Evolutionary conservation across 2,888 invertebrate species (phyloP), one percentile per base, ranked within the genome.

Genomic region (Gnatocerus cornutus): DNA sequence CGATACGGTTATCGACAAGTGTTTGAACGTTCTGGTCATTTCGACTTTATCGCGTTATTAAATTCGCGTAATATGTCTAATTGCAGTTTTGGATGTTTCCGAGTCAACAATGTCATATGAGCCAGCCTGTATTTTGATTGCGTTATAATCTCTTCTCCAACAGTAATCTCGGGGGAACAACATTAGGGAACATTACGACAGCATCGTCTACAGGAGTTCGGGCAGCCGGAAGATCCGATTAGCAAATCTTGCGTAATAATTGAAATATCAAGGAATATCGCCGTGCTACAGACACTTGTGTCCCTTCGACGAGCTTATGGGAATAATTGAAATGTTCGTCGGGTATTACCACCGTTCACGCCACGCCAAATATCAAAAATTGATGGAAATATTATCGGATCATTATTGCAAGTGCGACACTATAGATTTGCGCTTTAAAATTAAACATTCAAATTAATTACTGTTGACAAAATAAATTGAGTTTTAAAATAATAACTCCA

Each of bases 231-330:
- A 82, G 83, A 83, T 83, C 74, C 80, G 82, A 83, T 84, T 84
- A 84, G 81, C 73, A 83, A 84, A 83, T 82, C 82, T 83, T 79
- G 80, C 80, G 83, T 80, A 83, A 84, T 83, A 83, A 83, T 84
- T 84, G 83, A 83, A 83, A 83, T 82, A 81, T 82, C 80, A 79
- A 74, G 76, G 75, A 75, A 76, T 77, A 77, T 73, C 74, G 69
- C 73, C 72, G 69, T 63, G 52, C 65, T 63, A 65, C 73, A 67
- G 74, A 71, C 72, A 71, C 67, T 73, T 74, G 73, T 67, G 70
- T 65, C 68, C 61, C 63, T 69, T 68, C 71, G 71, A 70, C 65
- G 71, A 61, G 71, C 73, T 73, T 67, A 72, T 68, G 69, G 62
- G 53, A 64, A 68, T 77, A 76, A 76, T 76, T 76, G 77, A 75